Evolutionary conservation across 2,888 invertebrate species (phyloP), one percentile per base, ranked within the genome.

Genomic region (Lochmaea crataegi): DNA sequence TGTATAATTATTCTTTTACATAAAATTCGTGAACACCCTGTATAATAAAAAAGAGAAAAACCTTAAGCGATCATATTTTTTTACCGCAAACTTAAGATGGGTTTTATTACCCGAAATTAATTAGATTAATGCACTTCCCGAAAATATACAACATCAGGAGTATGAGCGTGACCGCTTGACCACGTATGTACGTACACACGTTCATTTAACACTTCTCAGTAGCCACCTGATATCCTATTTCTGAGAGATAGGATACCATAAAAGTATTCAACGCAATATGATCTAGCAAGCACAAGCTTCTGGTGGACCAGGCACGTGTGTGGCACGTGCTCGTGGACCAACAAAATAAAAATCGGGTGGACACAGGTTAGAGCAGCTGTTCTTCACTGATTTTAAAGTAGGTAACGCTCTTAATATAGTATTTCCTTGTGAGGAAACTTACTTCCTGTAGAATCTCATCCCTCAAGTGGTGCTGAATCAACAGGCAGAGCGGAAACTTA

Each of bases 391-490:
- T 80, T 73, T 79, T 82, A 80, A 82, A 81, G 81, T 83, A 84
- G 84, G 84, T 84, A 84, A 85, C 82, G 83, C 81, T 82, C 83
- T 84, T 84, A 84, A 84, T 84, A 84, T 84, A 84, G 83, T 82
- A 82, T 84, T 85, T 84, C 83, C 82, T 83, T 78, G 80, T 77
- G 76, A 84, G 83, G 83, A 84, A 84, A 84, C 80, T 78, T 84
- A 84, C 83, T 84, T 85, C 85, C 84, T 83, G 84, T 81, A 76
- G 81, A 84, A 84, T 84, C 84, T 83, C 82, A 82, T 82, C 82
- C 83, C 84, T 84, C 83, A 84, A 85, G 85, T 84, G 84, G 84
- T 82, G 79, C 81, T 83, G 84, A 85, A 85, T 84, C 85, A 85
- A 85, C 85, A 85, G 85, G 85, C 85, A 82, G 82, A 82, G 81